These are phyloP conservation scores for Cavia aperea DNA, from an alignment of 2,113 vertebrate species.

Conservation along the genomic window DNA sequence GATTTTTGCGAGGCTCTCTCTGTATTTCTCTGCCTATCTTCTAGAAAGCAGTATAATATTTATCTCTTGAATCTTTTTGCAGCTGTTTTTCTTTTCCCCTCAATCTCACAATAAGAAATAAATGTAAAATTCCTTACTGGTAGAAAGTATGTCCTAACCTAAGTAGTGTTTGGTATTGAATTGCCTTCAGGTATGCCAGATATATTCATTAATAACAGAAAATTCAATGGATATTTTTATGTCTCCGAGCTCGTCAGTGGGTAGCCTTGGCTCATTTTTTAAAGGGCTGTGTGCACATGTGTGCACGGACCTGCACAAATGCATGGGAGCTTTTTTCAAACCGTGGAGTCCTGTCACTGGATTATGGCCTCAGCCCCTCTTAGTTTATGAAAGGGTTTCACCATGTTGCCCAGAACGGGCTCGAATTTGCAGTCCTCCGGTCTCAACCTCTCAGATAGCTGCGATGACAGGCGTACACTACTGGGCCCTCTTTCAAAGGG, in stretches of 20 bases:
- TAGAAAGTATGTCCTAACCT: background rate
- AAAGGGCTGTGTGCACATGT: background rate
- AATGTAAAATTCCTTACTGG: background rate
- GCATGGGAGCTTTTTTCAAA: background rate
- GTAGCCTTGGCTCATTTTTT: background rate
- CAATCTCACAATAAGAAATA: background rate
- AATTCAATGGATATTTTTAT: background rate
- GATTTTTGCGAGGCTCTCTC: conserved; percentile 44
- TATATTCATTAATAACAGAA: conserved; percentile 16
- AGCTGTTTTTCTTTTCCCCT: background rate
- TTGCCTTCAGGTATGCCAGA: background rate
- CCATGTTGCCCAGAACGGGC: background rate
- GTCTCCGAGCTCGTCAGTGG: background rate
- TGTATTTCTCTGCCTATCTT: conserved; percentile 28
- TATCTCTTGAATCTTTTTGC: background rate
- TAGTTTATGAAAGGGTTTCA: background rate
- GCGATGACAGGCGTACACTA: background rate
- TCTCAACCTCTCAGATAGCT: background rate
- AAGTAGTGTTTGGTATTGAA: background rate
- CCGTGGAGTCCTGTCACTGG: background rate
- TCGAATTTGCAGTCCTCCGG: background rate
- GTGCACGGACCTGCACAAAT: background rate
- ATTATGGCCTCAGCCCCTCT: background rate
- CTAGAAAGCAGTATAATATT: background rate
- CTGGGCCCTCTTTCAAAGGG: background rate